Conservation (phyloP, 2,888 invertebrate genomes). For the Stratiomys singularior region DNA sequence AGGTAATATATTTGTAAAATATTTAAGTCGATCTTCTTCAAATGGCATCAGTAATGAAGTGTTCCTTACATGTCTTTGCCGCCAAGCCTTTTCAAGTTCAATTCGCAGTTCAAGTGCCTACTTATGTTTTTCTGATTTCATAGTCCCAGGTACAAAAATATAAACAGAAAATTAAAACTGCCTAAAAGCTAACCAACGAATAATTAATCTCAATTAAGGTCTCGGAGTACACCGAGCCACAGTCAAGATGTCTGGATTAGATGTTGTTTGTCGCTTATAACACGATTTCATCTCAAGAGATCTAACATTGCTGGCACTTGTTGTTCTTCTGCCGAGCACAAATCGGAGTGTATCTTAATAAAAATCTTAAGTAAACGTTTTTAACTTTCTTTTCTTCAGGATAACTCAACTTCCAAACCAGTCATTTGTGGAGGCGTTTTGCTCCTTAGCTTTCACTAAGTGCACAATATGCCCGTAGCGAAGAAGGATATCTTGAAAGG, state of each 20-base stretch:
- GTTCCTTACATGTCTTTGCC: neutral
- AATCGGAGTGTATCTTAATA: constrained; percentile 22
- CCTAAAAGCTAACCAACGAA: neutral
- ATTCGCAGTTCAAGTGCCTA: neutral
- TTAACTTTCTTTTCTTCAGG: neutral
- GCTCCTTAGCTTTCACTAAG: neutral
- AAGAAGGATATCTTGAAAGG: neutral
- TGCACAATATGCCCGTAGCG: neutral
- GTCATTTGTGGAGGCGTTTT: neutral
- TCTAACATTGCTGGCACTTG: neutral
- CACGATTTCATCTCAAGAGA: neutral
- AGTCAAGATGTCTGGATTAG: constrained; percentile 27
- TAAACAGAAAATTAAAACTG: neutral
- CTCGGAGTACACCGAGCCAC: neutral
- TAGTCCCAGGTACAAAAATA: neutral
- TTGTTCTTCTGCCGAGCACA: neutral
- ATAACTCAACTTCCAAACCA: neutral
- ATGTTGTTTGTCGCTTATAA: constrained; percentile 26
- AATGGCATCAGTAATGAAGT: neutral
- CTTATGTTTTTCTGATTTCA: constrained; percentile 6
- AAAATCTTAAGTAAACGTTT: constrained; percentile 37
- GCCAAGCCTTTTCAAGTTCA: constrained; percentile 14
- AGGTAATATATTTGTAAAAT: too few relatives aligned
- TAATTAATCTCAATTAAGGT: constrained; percentile 34
- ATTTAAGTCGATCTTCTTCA: neutral